phyloP scores from a whole-genome alignment of 2,888 invertebrate genomes.

The Diaprepes abbreviatus region DNA sequence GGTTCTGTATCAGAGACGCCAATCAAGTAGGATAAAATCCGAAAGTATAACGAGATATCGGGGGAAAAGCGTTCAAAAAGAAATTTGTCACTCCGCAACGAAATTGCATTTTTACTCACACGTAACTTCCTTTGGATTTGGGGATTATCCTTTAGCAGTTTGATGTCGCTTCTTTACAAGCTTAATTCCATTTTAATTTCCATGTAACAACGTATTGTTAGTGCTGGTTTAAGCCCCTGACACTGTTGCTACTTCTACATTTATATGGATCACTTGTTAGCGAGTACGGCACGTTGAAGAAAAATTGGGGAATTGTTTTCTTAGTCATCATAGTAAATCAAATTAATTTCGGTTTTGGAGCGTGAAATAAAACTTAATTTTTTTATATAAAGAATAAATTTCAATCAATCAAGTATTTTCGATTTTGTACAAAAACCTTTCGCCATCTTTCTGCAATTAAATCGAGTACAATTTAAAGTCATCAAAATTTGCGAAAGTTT shows the following conservation, averaged over 20 bases:
- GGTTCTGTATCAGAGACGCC: slow-evolving; percentile 39
- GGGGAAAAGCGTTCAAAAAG: slow-evolving; percentile 48
- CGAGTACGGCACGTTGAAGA: too few relatives aligned
- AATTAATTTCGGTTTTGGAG: too few relatives aligned
- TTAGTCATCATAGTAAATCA: too few relatives aligned
- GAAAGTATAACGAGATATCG: slow-evolving; percentile 49
- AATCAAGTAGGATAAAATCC: slow-evolving; percentile 40
- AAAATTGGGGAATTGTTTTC: too few relatives aligned
- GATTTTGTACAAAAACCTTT: too few relatives aligned
- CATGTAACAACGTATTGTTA: slow-evolving; percentile 28
- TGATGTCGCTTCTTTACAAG: slow-evolving; percentile 46
- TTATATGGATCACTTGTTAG: too few relatives aligned
- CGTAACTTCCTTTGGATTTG: slow-evolving; percentile 42
- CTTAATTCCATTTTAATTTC: slow-evolving; percentile 51
- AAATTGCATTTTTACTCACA: slow-evolving; percentile 53
- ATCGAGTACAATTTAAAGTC: too few relatives aligned
- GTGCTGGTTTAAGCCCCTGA: not conserved
- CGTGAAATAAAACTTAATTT: too few relatives aligned
- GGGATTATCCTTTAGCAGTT: slow-evolving; percentile 49
- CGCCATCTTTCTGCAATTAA: too few relatives aligned
- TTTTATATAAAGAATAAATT: too few relatives aligned
- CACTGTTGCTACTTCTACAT: not conserved
- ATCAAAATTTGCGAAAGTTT: too few relatives aligned
- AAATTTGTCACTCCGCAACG: slow-evolving; percentile 48
- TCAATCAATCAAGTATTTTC: too few relatives aligned